Evolutionary conservation across 2,113 vertebrate species (phyloP), one percentile per base, ranked within the genome.

Genomic region (Potamarius usumacintae): DNA sequence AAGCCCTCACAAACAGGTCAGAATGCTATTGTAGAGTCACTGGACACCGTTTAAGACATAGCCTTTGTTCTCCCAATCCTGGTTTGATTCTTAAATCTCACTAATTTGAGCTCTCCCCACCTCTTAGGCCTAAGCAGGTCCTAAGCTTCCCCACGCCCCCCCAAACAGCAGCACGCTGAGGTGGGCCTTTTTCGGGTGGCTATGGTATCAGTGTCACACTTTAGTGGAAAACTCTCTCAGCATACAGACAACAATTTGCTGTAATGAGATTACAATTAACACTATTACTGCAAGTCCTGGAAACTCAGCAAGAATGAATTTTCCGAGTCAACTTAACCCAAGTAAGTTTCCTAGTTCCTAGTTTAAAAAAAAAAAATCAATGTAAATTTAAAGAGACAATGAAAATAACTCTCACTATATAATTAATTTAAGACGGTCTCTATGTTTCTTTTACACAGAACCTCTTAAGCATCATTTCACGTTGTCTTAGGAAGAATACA

Each of bases 171-270:
- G 71, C 72, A 67, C 82, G 79, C 74, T 10, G 27, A 92, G 87
- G 92, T 90, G 87, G 92, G 82, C 87, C 87, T 84, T 88, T 88
- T 88, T 79, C 30, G 42, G 81, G 71, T 79, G 72, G 57, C 65
- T 78, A 77, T 79, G 82, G 93, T 95, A 94, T 95, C 94, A 94
- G 92, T 96, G 94, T 95, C 94, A 93, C 90, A 80, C 92, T 92
- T 94, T 94, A 95, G 92, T 95, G 91, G 81, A 84, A 91, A 92
- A 72, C 88, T 92, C 94, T 93, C 95, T 95, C 93, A 84, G 60
- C 74, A 67, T 79, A 58, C 87, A 77, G 72, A 79, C n/a, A 69
- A 63, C 60, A 62, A 79, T 69, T 84, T 20, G 72, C 48, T 78
- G 20, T 84, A 88, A 88, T 71, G 74, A 77, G 72, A 79, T 88